phyloP scores from a whole-genome alignment of 2,888 invertebrate species.

The Elysia crispata region DNA sequence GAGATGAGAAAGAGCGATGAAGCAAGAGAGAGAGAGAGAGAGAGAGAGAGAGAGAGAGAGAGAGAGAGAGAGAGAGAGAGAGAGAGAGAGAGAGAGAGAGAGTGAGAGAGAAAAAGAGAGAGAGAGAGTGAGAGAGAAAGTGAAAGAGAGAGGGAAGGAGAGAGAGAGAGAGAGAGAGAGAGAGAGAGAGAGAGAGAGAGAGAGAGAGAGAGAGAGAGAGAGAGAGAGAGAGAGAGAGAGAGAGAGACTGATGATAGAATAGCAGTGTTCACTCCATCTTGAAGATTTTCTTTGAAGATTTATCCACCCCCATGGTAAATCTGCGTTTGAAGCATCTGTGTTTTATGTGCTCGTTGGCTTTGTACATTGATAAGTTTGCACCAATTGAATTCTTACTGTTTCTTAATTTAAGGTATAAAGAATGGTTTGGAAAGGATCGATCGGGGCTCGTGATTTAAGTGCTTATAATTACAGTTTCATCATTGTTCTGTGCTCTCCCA shows the following conservation, averaged over 20 bases:
- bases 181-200: conserved; percentile 21
- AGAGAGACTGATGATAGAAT: neutral
- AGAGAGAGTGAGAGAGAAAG: neutral
- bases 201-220: conserved; percentile 33
- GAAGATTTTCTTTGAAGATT: too few species aligned
- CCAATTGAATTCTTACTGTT: too few species aligned
- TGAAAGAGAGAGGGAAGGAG: conserved; percentile 6
- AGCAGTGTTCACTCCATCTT: neutral
- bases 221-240: neutral
- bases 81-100: neutral
- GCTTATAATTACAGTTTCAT: too few species aligned
- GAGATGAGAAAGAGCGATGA: neutral
- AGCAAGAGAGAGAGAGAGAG: conserved; percentile 22
- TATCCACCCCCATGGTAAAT: too few species aligned
- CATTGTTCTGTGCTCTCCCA: too few species aligned
- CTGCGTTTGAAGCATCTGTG: too few species aligned
- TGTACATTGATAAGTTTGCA: too few species aligned
- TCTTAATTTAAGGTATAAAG: too few species aligned
- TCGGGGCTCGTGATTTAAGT: too few species aligned
- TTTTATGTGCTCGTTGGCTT: too few species aligned
- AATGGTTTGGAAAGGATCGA: too few species aligned
- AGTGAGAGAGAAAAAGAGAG: neutral
- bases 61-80: conserved; percentile 2
- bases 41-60: conserved; percentile 22
- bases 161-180: neutral